These are phyloP conservation scores for Paratilapia polleni DNA, from an alignment of 2,113 vertebrate species.

Conservation along the genomic window DNA sequence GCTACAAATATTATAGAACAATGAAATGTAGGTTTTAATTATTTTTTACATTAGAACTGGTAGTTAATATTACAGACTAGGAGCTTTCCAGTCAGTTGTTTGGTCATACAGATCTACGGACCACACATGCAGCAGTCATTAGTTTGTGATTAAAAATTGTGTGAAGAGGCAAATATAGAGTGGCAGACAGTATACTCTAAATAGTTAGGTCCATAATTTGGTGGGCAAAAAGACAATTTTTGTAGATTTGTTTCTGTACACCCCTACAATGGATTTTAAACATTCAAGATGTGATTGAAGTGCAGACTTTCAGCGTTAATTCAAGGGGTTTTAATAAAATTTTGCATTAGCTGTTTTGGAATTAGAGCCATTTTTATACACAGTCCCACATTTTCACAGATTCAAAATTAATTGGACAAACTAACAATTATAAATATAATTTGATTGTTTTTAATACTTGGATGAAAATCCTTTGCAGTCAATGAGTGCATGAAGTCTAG, in stretches of 20 bases:
- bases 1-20: no score
- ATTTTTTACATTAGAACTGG: not conserved
- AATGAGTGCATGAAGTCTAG: not conserved
- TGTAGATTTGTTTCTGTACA: not conserved
- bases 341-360: no score
- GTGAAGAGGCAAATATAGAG: not conserved
- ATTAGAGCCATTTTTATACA: no score
- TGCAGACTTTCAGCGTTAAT: no score
- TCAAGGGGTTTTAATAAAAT: not conserved
- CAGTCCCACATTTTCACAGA: not conserved
- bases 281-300: not conserved
- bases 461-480: not conserved
- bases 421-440: not conserved
- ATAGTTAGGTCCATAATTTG: not conserved
- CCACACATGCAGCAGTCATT: not conserved
- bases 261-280: not conserved
- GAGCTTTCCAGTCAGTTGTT: not conserved
- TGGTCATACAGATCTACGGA: not conserved
- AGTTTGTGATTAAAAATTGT: not conserved
- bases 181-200: not conserved
- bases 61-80: not conserved
- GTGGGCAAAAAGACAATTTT: not conserved
- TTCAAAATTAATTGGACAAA: not conserved
- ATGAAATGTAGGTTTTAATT: not conserved
- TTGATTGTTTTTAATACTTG: not conserved